Conservation (phyloP, 2,797 vertebrate genomes). For the Kryptolebias ocellatus region DNA sequence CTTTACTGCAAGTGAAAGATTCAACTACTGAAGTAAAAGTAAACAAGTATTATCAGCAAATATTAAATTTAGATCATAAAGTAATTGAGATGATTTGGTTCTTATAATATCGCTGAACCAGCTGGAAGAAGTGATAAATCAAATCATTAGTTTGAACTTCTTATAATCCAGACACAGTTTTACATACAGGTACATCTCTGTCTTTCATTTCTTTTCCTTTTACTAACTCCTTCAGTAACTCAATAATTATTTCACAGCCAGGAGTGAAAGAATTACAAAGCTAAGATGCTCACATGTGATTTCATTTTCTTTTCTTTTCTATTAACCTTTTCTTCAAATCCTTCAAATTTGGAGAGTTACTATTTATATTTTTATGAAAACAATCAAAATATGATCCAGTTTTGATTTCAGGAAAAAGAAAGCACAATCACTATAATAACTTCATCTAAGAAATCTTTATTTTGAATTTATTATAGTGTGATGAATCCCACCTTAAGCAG, state of each 20-base stretch:
- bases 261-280: not conserved
- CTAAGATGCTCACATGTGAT: not conserved
- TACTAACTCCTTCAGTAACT: not conserved
- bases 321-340: not conserved
- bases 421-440: not conserved
- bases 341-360: not conserved
- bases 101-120: not conserved
- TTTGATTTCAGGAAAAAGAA: no score
- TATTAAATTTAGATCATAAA: no score
- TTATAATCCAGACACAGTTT: not conserved
- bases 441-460: not conserved
- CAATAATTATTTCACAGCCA: not conserved
- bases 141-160: not conserved
- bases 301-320: not conserved
- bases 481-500: not conserved
- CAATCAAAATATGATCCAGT: not conserved
- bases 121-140: not conserved
- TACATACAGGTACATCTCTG: slow-evolving; percentile 3
- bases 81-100: not conserved
- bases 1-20: no score
- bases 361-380: not conserved
- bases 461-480: not conserved
- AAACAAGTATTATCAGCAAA: no score
- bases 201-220: slow-evolving; percentile 10
- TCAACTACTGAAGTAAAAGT: no score